phyloP scores from a whole-genome alignment of 2,888 invertebrate genomes.

The Sesia apiformis region DNA sequence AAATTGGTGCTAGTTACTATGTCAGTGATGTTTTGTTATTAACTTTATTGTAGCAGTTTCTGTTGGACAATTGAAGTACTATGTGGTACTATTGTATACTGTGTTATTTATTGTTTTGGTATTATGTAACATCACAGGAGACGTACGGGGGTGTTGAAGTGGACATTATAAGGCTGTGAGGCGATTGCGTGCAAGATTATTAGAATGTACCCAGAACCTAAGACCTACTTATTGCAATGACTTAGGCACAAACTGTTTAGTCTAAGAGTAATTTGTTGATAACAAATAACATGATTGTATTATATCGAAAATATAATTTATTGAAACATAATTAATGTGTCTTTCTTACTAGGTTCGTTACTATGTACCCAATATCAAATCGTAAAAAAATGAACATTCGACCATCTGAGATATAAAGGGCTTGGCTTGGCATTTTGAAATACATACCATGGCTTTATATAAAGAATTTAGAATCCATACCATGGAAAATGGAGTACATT shows the following conservation, averaged over 20 bases:
- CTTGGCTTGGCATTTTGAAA: too few species aligned
- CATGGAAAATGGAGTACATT: too few species aligned
- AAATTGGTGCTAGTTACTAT: slow-evolving; percentile 50
- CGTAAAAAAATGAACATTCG: too few species aligned
- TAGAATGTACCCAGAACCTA: slow-evolving; percentile 22
- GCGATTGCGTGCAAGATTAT: slow-evolving; percentile 26
- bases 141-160: not conserved
- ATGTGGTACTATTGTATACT: too few species aligned
- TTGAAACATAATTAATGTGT: slow-evolving; percentile 35
- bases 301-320: slow-evolving; percentile 70
- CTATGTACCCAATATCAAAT: too few species aligned
- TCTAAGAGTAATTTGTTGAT: slow-evolving; percentile 53
- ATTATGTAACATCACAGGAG: not conserved
- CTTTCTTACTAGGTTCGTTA: slow-evolving; percentile 3
- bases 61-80: not conserved
- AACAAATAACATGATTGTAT: slow-evolving; percentile 58
- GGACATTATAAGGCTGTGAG: slow-evolving; percentile 24
- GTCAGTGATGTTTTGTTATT: slow-evolving; percentile 27
- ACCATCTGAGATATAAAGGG: too few species aligned
- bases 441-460: too few species aligned
- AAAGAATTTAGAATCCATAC: too few species aligned
- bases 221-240: slow-evolving; percentile 22
- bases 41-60: not conserved
- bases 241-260: slow-evolving; percentile 61
- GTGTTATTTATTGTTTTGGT: too few species aligned